Evolutionary conservation across 2,113 vertebrate genomes (phyloP), one percentile per base, ranked within the genome.

Genomic region (Pimephales promelas): DNA sequence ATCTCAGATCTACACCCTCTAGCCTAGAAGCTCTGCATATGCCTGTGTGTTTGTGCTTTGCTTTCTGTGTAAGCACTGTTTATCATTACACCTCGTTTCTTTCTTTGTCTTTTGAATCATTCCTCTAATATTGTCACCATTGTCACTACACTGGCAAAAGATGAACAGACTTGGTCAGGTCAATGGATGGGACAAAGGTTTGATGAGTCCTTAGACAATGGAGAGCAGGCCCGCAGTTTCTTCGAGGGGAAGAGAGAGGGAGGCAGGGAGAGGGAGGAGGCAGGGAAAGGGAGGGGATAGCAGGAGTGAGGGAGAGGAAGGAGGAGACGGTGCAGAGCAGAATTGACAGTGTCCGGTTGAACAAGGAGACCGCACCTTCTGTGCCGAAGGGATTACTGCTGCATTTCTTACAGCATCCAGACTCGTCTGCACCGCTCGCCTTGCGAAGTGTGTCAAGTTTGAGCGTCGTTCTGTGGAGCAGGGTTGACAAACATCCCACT

Each of bases 141-240:
- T 90, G 88, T 43, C 85, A 77, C 64, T 87, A 89, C 87, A 91
- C 89, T 91, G 93, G 92, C 91, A 90, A 49, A 85, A 49, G 79
- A 87, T 91, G 87, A 88, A 71, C 66, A 88, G 88, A 11, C 56
- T 9, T 3, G 9, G 84, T 66, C 82, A 89, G 86, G 79, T 86
- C 79, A 77, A 85, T 87, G 88, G 20, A 84, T 20, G 5, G 59
- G 40, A 70, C 49, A 70, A 56, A 6, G 8, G 83, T 75, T 79
- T 83, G 81, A 84, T 45, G 18, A 86, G 66, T 81, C 81, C 34
- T 79, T 76, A 88, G 81, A 92, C 84, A 89, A 89, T 90, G 86
- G 90, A 79, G 87, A 88, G 88, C 91, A 87, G 89, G 90, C 84
- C 89, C 90, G 90, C 91, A 91, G 90, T 92, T 89, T 86, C 87